These are phyloP conservation scores for Cerastoderma edule DNA, from an alignment of 2,888 invertebrate species.

Conservation along the genomic window DNA sequence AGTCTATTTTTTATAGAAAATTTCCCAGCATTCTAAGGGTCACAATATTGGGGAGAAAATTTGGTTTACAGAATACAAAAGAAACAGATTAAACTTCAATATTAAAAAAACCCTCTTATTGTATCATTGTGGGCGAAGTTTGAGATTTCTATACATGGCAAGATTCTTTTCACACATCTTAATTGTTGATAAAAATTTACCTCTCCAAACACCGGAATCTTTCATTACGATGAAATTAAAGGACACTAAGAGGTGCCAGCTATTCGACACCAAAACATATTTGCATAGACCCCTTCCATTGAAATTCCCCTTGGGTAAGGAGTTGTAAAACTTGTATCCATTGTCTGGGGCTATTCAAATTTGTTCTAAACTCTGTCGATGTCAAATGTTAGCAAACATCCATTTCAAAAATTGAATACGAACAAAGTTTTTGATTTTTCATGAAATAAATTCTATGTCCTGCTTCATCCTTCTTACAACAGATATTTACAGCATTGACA, in stretches of 20 bases:
- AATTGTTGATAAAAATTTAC: conserved; percentile 40
- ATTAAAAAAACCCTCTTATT: conserved; percentile 19
- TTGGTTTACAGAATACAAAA: conserved; percentile 13
- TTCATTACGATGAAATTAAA: conserved; percentile 48
- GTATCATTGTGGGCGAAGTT: conserved; percentile 10
- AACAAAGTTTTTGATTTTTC: neutral
- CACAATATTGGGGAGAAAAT: too few relatives aligned
- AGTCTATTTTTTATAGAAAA: too few relatives aligned
- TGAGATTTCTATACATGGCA: conserved; percentile 2
- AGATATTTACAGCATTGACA: too few relatives aligned
- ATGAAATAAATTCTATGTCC: too few relatives aligned
- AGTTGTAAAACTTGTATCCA: conserved; percentile 52
- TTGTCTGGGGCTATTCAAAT: conserved; percentile 42
- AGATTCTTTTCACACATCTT: conserved; percentile 8
- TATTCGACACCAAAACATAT: conserved; percentile 45
- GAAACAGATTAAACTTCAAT: conserved; percentile 24
- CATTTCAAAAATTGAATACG: neutral
- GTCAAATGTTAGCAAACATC: conserved; percentile 53
- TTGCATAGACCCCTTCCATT: conserved; percentile 49
- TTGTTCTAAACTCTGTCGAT: conserved; percentile 35
- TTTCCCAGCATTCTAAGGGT: too few relatives aligned
- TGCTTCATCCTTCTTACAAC: too few relatives aligned
- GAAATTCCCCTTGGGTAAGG: conserved; percentile 28
- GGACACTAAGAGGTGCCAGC: conserved; percentile 47
- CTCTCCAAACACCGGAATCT: conserved; percentile 34